Conservation (phyloP, 1,140 invertebrate genomes). For the Drosophila paulistorum region DNA sequence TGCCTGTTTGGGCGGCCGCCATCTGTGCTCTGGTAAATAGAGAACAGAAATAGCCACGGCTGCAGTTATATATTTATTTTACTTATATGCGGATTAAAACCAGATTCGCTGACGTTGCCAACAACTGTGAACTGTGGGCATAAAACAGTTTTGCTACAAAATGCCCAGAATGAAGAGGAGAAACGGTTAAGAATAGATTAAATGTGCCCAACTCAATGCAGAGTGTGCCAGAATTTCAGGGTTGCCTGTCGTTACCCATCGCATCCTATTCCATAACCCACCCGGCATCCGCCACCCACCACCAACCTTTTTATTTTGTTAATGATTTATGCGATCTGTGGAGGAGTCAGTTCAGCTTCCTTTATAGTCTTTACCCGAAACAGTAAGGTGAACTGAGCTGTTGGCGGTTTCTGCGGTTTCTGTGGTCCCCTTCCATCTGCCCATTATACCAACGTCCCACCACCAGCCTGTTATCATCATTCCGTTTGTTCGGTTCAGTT, state of each 20-base stretch:
- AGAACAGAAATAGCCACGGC: conserved; percentile 8
- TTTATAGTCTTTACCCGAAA: conserved; percentile 20
- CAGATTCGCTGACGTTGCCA: conserved; percentile 11
- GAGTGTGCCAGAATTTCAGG: not conserved
- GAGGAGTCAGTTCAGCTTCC: conserved; percentile 4
- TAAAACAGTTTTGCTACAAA: conserved; percentile 8
- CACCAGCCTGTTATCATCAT: conserved; percentile 15
- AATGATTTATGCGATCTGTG: conserved; percentile 11
- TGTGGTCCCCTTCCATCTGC: conserved; percentile 19
- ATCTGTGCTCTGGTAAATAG: conserved; percentile 9
- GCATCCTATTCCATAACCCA: not conserved
- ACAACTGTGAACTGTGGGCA: conserved; percentile 12
- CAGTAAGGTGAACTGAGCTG: conserved; percentile 45
- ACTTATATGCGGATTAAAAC: conserved; percentile 13
- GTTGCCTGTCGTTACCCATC: not conserved
- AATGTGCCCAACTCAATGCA: conserved; percentile 7
- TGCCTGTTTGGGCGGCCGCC: conserved; percentile 2
- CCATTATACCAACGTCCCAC: not conserved
- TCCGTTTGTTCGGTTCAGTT: not conserved
- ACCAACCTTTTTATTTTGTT: not conserved
- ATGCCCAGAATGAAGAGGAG: conserved; percentile 4
- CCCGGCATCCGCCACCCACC: not conserved
- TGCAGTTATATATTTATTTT: conserved; percentile 12
- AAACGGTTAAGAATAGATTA: conserved; percentile 10
- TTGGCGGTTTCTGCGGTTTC: conserved; percentile 50